phyloP scores from a whole-genome alignment of 1,140 invertebrate genomes.

The Thaumatotibia leucotreta region DNA sequence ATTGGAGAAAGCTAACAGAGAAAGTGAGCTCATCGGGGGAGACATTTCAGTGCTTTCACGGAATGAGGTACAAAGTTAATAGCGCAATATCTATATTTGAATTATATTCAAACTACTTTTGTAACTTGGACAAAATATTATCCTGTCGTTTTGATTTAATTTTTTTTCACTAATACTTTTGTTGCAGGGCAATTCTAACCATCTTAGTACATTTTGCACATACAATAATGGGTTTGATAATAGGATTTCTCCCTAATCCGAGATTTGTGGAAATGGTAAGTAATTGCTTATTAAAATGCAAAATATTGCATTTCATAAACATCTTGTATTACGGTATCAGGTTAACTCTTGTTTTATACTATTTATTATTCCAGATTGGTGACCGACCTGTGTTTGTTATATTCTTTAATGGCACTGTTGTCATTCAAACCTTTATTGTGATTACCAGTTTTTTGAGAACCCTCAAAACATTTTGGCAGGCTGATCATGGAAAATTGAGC shows the following conservation, averaged over 20 bases:
- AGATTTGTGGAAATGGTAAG: slow-evolving; percentile 9
- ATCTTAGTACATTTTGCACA: slow-evolving; percentile 3
- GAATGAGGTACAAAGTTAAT: neutral
- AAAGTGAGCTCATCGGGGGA: neutral
- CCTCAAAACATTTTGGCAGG: neutral
- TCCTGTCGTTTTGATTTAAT: too few species aligned
- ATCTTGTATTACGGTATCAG: too few species aligned
- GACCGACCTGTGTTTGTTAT: neutral
- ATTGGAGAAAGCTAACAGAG: slow-evolving; percentile 9
- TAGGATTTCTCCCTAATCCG: neutral
- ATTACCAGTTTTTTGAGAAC: slow-evolving; percentile 8
- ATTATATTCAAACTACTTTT: too few species aligned
- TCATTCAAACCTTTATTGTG: slow-evolving; percentile 10
- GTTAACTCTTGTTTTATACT: too few species aligned
- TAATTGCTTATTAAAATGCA: neutral
- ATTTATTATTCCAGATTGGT: neutral
- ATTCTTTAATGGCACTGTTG: slow-evolving; percentile 1
- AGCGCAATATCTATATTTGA: neutral
- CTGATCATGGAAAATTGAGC: neutral
- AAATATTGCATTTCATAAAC: too few species aligned
- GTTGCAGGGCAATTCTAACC: slow-evolving; percentile 2
- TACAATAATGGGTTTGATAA: neutral
- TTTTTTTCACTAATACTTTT: neutral
- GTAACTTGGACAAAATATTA: too few species aligned
- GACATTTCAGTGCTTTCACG: neutral